Base-by-base conservation (phyloP, 2,797 vertebrate genomes). In the Spondyliosoma cantharus region DNA sequence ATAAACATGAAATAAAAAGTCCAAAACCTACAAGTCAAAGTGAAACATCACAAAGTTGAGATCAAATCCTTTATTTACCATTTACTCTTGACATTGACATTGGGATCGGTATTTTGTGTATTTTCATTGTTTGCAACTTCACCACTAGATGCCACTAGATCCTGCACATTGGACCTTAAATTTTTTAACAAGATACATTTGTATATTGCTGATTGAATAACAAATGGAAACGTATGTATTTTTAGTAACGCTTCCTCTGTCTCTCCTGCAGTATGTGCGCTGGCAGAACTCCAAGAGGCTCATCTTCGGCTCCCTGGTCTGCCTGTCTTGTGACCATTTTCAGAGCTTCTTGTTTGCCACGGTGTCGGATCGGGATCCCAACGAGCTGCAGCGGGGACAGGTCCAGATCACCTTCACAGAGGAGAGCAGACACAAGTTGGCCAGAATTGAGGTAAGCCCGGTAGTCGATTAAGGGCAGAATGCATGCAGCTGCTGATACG, bases 221-320 rank as follows among this genome's bases (percentile, higher is more conserved):
- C 2, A 59, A 59, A 54, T 52, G 29, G 17, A 29, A n/a, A 43
- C 12, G 11, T 57, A 12, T 24, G 20, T 62, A 29, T 19, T 15
- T 50, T 1, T 45, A 25, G 49, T 20, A 29, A 63, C 45, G 13
- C 17, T 63, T 65, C 8, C 15, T 75, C 8, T 0, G 7, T 77
- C 42, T 66, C 49, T 73, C 25, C 56, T n/a, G 17, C 95, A 95
- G 91, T 96, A 92, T 93, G 95, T 99, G 45, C 93, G 95, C 1
- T 99, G 98, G 97, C 90, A 97, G 90, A 97, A 97, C 90, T 98
- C 97, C 7, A 99, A 97, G 87, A 93, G 97, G 42, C 87, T 99
- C 64, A 87, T 99, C 0, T 99, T 95, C 62, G 97, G 97, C 45
- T 98, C 97, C 19, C 90, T 99, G 78, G 95, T 99, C 58, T 98